Evolutionary conservation across 2,113 vertebrate genomes (phyloP).

Genomic region (Amazona vittata): DNA sequence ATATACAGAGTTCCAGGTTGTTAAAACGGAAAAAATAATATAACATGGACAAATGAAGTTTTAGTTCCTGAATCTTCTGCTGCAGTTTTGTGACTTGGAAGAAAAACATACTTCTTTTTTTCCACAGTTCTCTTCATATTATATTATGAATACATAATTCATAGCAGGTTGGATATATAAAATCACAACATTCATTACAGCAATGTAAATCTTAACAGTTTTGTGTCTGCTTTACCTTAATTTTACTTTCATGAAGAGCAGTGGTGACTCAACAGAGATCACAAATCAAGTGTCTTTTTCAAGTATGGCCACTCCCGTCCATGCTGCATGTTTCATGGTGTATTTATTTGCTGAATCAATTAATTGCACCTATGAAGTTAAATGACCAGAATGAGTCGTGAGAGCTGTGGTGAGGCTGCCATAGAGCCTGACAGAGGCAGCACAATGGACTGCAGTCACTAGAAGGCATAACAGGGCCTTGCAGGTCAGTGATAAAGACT

Average conservation of each 20-base stretch:
- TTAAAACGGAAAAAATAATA: neutral
- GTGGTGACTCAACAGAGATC: neutral
- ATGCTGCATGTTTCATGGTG: neutral
- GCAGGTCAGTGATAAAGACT: neutral
- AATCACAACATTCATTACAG: neutral
- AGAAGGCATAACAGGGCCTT: neutral
- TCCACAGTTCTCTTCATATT: neutral
- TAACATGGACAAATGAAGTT: neutral
- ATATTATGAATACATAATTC: neutral
- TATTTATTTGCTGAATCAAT: neutral
- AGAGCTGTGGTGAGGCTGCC: neutral
- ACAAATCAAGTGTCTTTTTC: neutral
- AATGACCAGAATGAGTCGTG: neutral
- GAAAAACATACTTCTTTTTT: neutral
- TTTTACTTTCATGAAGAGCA: neutral
- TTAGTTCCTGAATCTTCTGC: neutral
- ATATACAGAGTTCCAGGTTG: neutral
- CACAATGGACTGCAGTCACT: fast-evolving
- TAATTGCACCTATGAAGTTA: neutral
- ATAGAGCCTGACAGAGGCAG: neutral
- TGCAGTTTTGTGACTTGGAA: neutral
- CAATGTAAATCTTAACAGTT: neutral
- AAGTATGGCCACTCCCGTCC: neutral
- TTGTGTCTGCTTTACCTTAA: neutral
- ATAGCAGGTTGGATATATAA: neutral